Percentiles rank a stretch among this genome's conserved stretches.
phyloP scores from a whole-genome alignment of 2,797 vertebrate species.

The Heterohyrax brucei region DNA sequence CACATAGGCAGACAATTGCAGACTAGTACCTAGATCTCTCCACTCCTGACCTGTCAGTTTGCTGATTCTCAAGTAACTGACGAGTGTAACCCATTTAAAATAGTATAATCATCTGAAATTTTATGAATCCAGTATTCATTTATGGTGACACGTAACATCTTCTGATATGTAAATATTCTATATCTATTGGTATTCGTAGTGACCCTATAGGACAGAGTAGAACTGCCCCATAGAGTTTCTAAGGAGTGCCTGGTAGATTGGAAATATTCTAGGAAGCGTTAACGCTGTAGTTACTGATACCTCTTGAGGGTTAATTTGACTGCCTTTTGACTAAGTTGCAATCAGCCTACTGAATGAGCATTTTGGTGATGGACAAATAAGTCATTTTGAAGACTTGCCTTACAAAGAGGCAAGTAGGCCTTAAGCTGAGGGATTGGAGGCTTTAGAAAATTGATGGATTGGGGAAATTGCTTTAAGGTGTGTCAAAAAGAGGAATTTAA shows the following conservation, averaged over 20 bases:
- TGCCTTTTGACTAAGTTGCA: background rate
- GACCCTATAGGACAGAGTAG: too few species aligned
- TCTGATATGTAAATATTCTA: background rate
- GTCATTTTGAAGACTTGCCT: background rate
- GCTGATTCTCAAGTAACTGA: background rate
- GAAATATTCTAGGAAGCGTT: background rate
- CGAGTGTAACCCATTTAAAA: background rate
- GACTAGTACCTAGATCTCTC: background rate
- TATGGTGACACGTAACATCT: background rate
- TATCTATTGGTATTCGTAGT: too few species aligned
- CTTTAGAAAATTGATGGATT: background rate
- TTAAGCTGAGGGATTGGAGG: background rate
- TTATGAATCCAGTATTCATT: background rate
- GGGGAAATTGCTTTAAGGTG: background rate
- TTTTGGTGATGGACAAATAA: background rate
- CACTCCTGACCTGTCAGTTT: background rate
- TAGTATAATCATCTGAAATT: background rate
- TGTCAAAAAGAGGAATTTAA: background rate
- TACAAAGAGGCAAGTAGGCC: background rate
- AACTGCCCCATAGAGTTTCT: too few species aligned
- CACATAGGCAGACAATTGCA: background rate
- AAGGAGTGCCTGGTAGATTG: too few species aligned
- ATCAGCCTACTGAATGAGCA: background rate
- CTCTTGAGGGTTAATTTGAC: background rate
- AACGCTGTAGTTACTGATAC: background rate